A percentile compares a stretch with the other conserved stretches of the same genome.
Conservation (phyloP, 2,888 invertebrate species). For the Nycteola revayana region DNA sequence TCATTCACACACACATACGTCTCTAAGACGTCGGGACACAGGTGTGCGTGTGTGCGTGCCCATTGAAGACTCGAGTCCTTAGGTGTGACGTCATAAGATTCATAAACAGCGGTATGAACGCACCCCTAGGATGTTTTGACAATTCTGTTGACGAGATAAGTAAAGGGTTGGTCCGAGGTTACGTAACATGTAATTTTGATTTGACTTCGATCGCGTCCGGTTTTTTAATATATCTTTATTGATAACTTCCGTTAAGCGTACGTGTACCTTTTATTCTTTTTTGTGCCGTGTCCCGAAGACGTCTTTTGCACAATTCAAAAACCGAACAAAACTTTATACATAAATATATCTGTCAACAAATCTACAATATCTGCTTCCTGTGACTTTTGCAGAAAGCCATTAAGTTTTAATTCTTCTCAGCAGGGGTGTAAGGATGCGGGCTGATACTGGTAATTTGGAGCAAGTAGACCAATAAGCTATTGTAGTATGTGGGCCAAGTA, state of each 20-base stretch:
- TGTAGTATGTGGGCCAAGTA: conserved; percentile 55
- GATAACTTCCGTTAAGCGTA: neutral
- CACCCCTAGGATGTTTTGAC: conserved; percentile 65
- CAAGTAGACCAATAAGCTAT: conserved; percentile 34
- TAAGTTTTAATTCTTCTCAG: conserved; percentile 48
- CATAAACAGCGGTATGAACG: conserved; percentile 70
- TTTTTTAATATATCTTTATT: conserved; percentile 7
- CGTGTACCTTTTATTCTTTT: too few relatives aligned
- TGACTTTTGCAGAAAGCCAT: conserved; percentile 43
- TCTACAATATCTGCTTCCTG: conserved; percentile 25
- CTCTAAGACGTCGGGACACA: conserved; percentile 33
- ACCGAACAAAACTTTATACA: conserved; percentile 18
- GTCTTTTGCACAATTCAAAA: conserved; percentile 8
- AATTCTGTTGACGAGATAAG: conserved; percentile 51
- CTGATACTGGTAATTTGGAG: conserved; percentile 73
- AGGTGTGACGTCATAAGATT: conserved; percentile 70
- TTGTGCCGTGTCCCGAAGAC: neutral
- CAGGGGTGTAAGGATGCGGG: conserved; percentile 74
- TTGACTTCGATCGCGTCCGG: conserved; percentile 18
- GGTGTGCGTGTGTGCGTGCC: conserved; percentile 55
- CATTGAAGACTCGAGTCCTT: conserved; percentile 72
- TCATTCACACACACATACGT: conserved; percentile 59
- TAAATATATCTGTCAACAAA: conserved; percentile 7
- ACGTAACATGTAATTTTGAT: conserved; percentile 50
- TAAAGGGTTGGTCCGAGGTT: conserved; percentile 49